Conservation (phyloP, 1,140 invertebrate genomes). For the Diabrotica undecimpunctata region DNA sequence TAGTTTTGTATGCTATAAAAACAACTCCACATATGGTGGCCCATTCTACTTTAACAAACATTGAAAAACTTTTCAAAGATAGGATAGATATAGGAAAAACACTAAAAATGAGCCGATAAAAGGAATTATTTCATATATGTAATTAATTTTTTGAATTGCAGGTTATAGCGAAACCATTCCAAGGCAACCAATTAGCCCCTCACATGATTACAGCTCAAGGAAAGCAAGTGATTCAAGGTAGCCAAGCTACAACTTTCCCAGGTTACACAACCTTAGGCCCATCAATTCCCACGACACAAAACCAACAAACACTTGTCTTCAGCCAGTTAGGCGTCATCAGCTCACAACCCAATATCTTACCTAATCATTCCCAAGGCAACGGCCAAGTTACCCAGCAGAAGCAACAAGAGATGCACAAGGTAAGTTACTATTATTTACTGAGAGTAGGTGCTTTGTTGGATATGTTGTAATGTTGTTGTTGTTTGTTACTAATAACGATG, state of each 20-base stretch:
- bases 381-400: constrained; percentile 50
- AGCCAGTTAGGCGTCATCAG: constrained; percentile 71
- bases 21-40: too few relatives aligned
- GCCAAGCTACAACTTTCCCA: constrained; percentile 60
- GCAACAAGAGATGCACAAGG: constrained; percentile 43
- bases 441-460: neutral
- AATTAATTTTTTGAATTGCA: constrained; percentile 39
- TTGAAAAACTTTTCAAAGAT: too few relatives aligned
- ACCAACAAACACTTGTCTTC: constrained; percentile 74
- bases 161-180: constrained; percentile 79
- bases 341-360: constrained; percentile 64
- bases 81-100: too few relatives aligned
- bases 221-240: constrained; percentile 61
- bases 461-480: neutral
- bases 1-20: too few relatives aligned
- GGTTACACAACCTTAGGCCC: constrained; percentile 67
- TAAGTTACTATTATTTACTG: constrained; percentile 14
- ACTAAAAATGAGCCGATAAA: too few relatives aligned
- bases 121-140: too few relatives aligned
- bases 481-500: too few relatives aligned
- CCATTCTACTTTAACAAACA: too few relatives aligned
- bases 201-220: constrained; percentile 73
- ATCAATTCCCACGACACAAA: constrained; percentile 71
- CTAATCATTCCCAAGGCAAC: constrained; percentile 49
- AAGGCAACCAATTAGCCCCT: constrained; percentile 69